Conservation (phyloP, 2,888 invertebrate genomes). For the Eumerus sabulonum region DNA sequence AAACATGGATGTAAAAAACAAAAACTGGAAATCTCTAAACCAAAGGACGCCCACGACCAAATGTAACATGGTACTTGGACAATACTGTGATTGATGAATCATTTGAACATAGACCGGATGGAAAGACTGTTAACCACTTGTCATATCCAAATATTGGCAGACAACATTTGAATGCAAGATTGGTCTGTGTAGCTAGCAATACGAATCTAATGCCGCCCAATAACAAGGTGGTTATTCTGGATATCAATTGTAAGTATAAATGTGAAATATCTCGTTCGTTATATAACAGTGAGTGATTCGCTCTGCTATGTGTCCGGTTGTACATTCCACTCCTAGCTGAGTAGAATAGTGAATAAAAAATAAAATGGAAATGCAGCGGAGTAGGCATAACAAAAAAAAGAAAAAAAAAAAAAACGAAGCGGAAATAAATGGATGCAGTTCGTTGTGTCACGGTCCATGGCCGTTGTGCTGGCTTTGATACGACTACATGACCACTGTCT, state of each 20-base stretch:
- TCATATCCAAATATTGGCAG: constrained; percentile 89
- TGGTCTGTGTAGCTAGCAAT: constrained; percentile 93
- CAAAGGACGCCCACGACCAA: constrained; percentile 87
- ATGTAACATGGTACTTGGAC: constrained; percentile 91
- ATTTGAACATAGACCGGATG: constrained; percentile 85
- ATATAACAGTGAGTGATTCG: constrained; percentile 17
- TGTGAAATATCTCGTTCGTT: constrained; percentile 38
- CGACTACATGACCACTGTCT: neutral
- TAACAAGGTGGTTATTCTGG: constrained; percentile 88
- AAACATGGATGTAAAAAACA: constrained; percentile 8
- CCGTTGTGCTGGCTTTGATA: neutral
- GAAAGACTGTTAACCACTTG: constrained; percentile 88
- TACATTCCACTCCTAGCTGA: neutral
- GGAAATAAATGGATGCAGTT: constrained; percentile 1
- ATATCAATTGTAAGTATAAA: constrained; percentile 89
- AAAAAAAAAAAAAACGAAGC: constrained; percentile 5
- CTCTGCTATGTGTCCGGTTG: neutral
- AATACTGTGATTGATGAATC: constrained; percentile 91
- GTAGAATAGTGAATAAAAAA: too few relatives aligned
- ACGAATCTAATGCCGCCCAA: constrained; percentile 90
- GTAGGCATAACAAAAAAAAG: neutral
- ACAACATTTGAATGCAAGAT: constrained; percentile 89
- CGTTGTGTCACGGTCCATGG: constrained; percentile 1
- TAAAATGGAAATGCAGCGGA: too few relatives aligned
- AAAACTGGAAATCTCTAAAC: constrained; percentile 22